Conservation (phyloP, 2,888 invertebrate genomes). For the Unio pictorum region DNA sequence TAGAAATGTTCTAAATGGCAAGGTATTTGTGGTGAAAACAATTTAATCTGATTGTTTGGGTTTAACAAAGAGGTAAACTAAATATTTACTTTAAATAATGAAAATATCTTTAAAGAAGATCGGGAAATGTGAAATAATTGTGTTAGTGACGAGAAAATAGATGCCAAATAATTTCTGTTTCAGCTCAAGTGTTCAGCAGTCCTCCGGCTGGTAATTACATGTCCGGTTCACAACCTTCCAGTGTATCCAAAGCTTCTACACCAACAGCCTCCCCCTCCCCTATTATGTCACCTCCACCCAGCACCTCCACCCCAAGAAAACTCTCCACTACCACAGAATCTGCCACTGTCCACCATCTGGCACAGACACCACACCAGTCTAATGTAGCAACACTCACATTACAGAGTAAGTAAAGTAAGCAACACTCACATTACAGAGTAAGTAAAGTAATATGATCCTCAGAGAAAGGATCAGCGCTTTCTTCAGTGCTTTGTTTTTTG, state of each 20-base stretch:
- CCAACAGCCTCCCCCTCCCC: constrained; percentile 33
- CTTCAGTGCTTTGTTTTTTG: too few relatives aligned
- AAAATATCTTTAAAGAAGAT: too few relatives aligned
- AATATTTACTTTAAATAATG: too few relatives aligned
- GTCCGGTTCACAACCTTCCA: constrained; percentile 1
- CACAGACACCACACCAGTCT: constrained; percentile 33
- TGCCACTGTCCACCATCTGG: constrained; percentile 36
- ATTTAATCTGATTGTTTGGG: too few relatives aligned
- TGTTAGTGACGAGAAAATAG: too few relatives aligned
- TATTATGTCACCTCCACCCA: constrained; percentile 30
- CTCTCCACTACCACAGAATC: constrained; percentile 18
- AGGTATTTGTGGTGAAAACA: too few relatives aligned
- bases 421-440: constrained; percentile 6
- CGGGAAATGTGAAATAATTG: too few relatives aligned
- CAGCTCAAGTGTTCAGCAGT: constrained; percentile 34
- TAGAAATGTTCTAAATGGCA: too few relatives aligned
- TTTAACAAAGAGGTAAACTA: too few relatives aligned
- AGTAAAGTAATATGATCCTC: too few relatives aligned
- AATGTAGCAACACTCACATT: constrained; percentile 23
- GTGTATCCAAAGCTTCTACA: constrained; percentile 21
- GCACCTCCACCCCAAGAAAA: constrained; percentile 15
- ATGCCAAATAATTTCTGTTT: background rate
- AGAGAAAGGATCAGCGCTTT: too few relatives aligned
- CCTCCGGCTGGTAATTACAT: constrained; percentile 9
- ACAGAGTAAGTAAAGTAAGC: constrained; percentile 1